A percentile compares a stretch with the other conserved stretches of the same genome.
Conservation (phyloP, 2,113 vertebrate species). For the Trogon surrucura region DNA sequence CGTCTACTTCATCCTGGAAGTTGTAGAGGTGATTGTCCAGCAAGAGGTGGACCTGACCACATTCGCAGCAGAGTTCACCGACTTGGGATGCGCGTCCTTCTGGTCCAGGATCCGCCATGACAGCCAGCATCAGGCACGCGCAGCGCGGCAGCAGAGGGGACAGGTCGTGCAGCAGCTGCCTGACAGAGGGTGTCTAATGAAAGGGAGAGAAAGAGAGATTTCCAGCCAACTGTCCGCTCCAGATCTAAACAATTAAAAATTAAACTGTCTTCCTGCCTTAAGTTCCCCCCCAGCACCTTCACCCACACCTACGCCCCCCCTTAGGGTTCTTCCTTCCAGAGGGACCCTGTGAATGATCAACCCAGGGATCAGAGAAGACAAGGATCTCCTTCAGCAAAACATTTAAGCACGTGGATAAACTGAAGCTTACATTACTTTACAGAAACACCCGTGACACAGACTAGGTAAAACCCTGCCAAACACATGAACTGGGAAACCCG, state of each 20-base stretch:
- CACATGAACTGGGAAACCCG: rapidly evolving
- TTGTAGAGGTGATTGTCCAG: slow-evolving; percentile 89
- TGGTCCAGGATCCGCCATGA: slow-evolving; percentile 75
- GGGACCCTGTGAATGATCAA: neutral
- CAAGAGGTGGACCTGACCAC: slow-evolving; percentile 85
- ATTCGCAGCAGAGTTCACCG: slow-evolving; percentile 82
- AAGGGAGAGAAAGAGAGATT: neutral
- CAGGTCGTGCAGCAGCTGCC: neutral
- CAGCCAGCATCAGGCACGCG: neutral
- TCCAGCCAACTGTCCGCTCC: neutral
- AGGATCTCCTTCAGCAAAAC: neutral
- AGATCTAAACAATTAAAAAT: neutral
- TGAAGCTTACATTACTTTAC: neutral
- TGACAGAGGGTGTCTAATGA: neutral
- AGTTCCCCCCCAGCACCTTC: neutral
- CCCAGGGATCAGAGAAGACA: neutral
- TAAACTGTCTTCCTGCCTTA: neutral
- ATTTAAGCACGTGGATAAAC: neutral
- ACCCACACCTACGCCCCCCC: neutral
- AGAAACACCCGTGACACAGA: neutral
- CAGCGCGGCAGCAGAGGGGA: neutral
- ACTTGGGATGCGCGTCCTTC: slow-evolving; percentile 1
- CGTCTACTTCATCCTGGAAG: slow-evolving; percentile 91
- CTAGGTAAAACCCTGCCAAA: neutral
- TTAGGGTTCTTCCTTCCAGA: neutral